Evolutionary conservation across 2,888 invertebrate genomes (phyloP).

Genomic region (Drosophila colorata): DNA sequence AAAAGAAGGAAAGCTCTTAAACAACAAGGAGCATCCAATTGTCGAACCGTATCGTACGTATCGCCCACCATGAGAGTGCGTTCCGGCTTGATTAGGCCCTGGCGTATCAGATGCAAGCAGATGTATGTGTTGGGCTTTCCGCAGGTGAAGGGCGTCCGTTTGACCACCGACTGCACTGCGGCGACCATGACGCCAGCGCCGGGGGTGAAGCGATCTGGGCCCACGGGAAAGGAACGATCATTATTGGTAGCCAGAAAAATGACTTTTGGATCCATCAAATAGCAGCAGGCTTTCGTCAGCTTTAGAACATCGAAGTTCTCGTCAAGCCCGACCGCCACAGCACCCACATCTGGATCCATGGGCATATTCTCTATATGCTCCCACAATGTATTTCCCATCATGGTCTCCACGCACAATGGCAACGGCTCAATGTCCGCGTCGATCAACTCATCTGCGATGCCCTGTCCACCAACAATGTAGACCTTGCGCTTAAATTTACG

Average conservation of each 20-base stretch:
- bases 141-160: constrained; percentile 50
- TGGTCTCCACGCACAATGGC: constrained; percentile 5
- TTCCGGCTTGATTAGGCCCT: constrained; percentile 53
- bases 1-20: neutral
- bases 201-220: constrained; percentile 25
- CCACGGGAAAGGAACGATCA: constrained; percentile 29
- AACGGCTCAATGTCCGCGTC: constrained; percentile 47
- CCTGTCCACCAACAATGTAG: constrained; percentile 54
- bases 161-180: constrained; percentile 39
- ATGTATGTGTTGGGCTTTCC: constrained; percentile 63
- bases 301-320: constrained; percentile 38
- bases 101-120: constrained; percentile 40
- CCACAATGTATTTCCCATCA: constrained; percentile 1
- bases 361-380: constrained; percentile 21
- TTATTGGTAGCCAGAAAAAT: constrained; percentile 62
- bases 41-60: constrained; percentile 47
- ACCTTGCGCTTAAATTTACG: constrained; percentile 47
- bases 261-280: constrained; percentile 36
- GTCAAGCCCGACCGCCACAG: constrained; percentile 61
- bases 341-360: constrained; percentile 56
- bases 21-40: neutral
- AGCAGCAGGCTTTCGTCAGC: constrained; percentile 47
- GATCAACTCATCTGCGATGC: constrained; percentile 52
- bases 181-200: constrained; percentile 56
- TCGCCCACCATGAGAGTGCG: constrained; percentile 66